Evolutionary conservation across 2,113 vertebrate genomes (phyloP), one percentile per base, ranked within the genome.

Genomic region (Oreochromis spilurus): DNA sequence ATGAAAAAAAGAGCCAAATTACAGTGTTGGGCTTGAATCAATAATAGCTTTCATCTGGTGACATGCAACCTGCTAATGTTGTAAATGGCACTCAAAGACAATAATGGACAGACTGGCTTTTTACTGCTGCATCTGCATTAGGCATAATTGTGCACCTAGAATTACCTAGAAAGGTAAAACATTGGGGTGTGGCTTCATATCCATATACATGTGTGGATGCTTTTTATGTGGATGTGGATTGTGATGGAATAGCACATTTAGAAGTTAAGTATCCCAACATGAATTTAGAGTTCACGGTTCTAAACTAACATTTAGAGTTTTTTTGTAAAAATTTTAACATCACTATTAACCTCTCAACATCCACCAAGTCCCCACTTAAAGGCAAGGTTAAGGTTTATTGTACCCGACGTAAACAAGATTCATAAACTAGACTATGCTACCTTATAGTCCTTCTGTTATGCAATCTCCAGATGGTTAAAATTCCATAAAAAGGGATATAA

Each of bases 31-130:
- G 65, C 78, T 81, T 79, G 70, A 70, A 87, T 90, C 78, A 81
- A 60, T 93, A 83, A 87, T 87, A 86, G 29, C 29, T 65, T 89
- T 80, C 9, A 81, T 87, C 43, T 87, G 65, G 31, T 86, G 79
- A 89, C 88, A 87, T 62, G 50, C 70, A 86, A 83, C 86, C 84
- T 67, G 45, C 77, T 83, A 81, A 91, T 83, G 89, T 55, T 81
- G 53, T 84, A 67, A 78, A 90, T 85, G 81, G 83, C 75, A 72
- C 48, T 67, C 79, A 67, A 52, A 57, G 58, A 84, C 67, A 85
- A 79, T 90, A 82, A 91, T 92, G 84, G 89, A 82, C 45, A 6
- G n/a, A 58, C 26, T 52, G 70, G 81, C 54, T 83, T 83, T 91
- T 87, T 53, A 83, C 79, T 38, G 83, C 83, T 75, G n/a, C 17